Conservation (phyloP, 2,797 vertebrate species). For the Anguilla megastoma region DNA sequence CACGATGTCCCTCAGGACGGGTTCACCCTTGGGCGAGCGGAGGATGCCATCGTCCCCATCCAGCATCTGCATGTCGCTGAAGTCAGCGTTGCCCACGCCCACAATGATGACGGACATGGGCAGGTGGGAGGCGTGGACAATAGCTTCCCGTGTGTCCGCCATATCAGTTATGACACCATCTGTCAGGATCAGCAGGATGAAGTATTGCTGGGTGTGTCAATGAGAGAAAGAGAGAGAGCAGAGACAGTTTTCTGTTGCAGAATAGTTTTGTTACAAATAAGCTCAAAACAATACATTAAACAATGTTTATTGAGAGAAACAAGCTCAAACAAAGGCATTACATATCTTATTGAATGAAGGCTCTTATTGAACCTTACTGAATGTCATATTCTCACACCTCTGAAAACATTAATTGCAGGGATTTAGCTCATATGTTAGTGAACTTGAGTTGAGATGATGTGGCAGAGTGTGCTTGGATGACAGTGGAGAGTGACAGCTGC, state of each 20-base stretch:
- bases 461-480: background rate
- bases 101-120: slow-evolving; percentile 80
- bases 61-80: slow-evolving; percentile 73
- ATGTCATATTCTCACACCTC: background rate
- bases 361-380: background rate
- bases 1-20: slow-evolving; percentile 72
- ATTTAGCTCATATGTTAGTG: background rate
- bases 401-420: background rate
- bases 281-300: background rate
- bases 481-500: background rate
- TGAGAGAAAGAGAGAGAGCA: background rate
- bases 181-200: slow-evolving; percentile 74
- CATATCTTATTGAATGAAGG: background rate
- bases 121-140: slow-evolving; percentile 72
- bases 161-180: slow-evolving; percentile 77
- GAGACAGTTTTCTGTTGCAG: background rate
- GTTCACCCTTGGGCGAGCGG: slow-evolving; percentile 64
- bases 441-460: background rate
- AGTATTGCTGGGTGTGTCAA: slow-evolving; percentile 67
- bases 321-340: background rate
- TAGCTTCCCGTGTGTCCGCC: slow-evolving; percentile 71
- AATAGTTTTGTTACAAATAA: background rate
- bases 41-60: slow-evolving; percentile 73
- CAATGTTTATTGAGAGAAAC: background rate
- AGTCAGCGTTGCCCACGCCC: slow-evolving; percentile 74